Evolutionary conservation across 2,888 invertebrate genomes (phyloP), one percentile per base, ranked within the genome.

Genomic region (Axea sp.): DNA sequence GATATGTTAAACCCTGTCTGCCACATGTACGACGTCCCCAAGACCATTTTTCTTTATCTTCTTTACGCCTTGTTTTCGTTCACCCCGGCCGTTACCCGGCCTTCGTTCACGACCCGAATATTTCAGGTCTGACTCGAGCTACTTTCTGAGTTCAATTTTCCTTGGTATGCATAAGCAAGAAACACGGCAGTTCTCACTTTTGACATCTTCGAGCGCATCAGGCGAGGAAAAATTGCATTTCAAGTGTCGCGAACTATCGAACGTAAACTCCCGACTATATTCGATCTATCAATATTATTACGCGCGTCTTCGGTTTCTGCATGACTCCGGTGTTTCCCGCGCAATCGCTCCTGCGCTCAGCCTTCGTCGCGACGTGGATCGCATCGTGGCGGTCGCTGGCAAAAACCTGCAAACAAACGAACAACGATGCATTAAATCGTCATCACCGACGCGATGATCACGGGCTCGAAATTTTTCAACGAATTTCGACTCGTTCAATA

Each of bases 1-100:
- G 82, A 81, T 77, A 80, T 77, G 80, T 79, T 83, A 81, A 82
- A 85, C 80, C 83, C 82, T 75, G 82, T 81, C 80, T 83, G 81
- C 82, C 84, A 82, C 78, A 82, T 78, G 79, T 81, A 81, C 47
- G 83, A 79, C 80, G 81, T 82, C 83, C 82, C 81, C 79, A 81
- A 80, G 77, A 83, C 83, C 84, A 85, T 84, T 81, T 83, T 84
- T 82, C 74, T 67, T 53, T 31, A 62, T 53, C 72, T 49, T 67
- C 51, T 72, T 78, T 75, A 43, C 30, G 26, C 60, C 43, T 60
- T 57, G 35, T 55, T 64, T 59, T 62, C 67, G 33, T 43, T 64
- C 51, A 35, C 43, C 69, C 43, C 53, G 35, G 53, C 24, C 55
- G 64, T 49, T 67, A 71, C 47, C 53, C 55, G 41, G 47, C 53